These are phyloP conservation scores for Monomorium pharaonis DNA, from an alignment of 1,140 invertebrate genomes.

Conservation along the genomic window DNA sequence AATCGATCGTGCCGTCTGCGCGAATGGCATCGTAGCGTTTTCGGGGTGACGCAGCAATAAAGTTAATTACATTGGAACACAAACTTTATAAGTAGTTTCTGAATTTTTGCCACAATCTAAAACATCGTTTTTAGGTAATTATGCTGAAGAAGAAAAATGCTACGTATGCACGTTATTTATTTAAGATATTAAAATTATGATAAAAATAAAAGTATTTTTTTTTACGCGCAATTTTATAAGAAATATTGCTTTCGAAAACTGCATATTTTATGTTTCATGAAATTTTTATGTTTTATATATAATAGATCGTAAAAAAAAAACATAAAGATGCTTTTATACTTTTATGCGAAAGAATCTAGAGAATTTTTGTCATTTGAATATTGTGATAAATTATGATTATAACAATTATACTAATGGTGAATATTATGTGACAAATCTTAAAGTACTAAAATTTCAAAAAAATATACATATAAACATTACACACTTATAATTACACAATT, in stretches of 20 bases:
- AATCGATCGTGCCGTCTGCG: slow-evolving; percentile 39
- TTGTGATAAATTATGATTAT: not conserved
- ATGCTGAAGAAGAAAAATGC: not conserved
- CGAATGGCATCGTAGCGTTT: slow-evolving; percentile 13
- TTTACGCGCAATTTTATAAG: not conserved
- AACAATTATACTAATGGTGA: not conserved
- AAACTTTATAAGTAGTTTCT: slow-evolving; percentile 43
- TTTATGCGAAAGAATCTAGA: not conserved
- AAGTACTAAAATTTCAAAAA: not conserved
- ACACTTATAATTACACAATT: too few relatives aligned
- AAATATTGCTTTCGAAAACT: not conserved
- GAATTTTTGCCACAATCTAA: slow-evolving; percentile 30
- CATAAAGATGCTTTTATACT: not conserved
- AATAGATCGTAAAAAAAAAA: not conserved
- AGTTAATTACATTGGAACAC: slow-evolving; percentile 51
- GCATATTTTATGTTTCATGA: not conserved
- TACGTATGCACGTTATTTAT: not conserved
- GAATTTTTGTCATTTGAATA: not conserved
- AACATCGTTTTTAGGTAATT: slow-evolving; percentile 40
- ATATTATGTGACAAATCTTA: not conserved
- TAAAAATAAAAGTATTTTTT: not conserved
- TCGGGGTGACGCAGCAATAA: slow-evolving; percentile 45
- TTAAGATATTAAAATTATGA: not conserved
- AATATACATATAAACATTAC: too few relatives aligned
- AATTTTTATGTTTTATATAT: not conserved